These are phyloP conservation scores for Macheiramphus alcinus DNA, from an alignment of 2,113 vertebrate species.

Conservation along the genomic window DNA sequence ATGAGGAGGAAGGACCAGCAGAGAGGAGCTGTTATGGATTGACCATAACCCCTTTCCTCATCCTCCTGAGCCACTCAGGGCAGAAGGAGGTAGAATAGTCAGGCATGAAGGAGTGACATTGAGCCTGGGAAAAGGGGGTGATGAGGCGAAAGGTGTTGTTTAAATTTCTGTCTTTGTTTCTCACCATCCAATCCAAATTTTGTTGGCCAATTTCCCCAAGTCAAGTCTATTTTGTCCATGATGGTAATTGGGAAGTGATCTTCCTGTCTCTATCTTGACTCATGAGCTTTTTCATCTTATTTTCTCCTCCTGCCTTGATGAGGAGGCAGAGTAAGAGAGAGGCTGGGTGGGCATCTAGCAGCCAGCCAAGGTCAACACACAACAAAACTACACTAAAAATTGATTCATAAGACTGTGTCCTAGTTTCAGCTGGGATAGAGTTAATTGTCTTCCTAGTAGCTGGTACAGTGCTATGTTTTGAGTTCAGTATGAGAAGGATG, in stretches of 20 bases:
- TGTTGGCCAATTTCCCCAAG: neutral
- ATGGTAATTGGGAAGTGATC: neutral
- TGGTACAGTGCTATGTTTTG: too few species aligned
- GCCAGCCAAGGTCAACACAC: neutral
- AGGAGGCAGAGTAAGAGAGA: neutral
- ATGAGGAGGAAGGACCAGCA: neutral
- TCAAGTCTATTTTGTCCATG: neutral
- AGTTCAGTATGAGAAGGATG: too few species aligned
- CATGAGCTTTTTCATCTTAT: neutral
- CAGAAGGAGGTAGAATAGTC: neutral
- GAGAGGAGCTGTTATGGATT: neutral
- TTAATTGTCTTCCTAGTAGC: too few species aligned
- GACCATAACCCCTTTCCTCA: neutral
- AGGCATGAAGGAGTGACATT: neutral
- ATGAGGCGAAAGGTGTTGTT: neutral
- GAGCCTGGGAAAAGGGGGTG: neutral
- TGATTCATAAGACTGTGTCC: neutral
- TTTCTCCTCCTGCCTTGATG: neutral
- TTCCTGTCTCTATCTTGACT: neutral
- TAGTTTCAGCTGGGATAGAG: too few species aligned
- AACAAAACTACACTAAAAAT: neutral
- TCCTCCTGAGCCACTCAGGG: rapidly evolving
- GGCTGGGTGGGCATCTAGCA: neutral
- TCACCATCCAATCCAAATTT: neutral
- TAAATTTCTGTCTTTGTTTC: neutral